Base-by-base conservation (phyloP, 2,888 invertebrate genomes). In the Dugesia japonica region DNA sequence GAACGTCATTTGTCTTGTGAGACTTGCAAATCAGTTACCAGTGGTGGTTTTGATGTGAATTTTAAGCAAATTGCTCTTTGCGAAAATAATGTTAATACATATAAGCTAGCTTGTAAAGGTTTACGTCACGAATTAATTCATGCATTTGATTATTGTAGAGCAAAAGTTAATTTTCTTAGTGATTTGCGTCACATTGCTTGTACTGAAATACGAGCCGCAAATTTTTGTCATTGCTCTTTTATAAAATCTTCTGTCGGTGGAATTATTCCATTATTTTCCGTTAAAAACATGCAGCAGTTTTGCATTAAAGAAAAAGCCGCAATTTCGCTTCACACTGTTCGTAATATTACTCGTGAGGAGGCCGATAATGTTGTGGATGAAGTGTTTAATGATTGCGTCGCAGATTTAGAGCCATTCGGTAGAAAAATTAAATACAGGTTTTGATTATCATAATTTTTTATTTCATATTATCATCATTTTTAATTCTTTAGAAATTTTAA, bases 101-200 rank as follows among this genome's bases (percentile, higher is more conserved):
- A 78, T 28, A 76, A 73, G 42, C 78, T 79, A 0, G 80, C 80
- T 33, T 84, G 84, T 79, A 82, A 81, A 26, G 90, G 92, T 0
- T 83, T 95, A 71, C 89, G 90, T 0, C 95, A 95, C 81, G 95
- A 95, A 85, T 88, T 95, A 88, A 90, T 94, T 72, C 95, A 95
- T 83, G 94, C 94, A 91, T 94, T 92, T 82, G 95, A 95, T 84
- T 91, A 89, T 82, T 95, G 95, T 83, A 88, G 89, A 71, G 91
- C 92, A 80, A 88, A 94, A 72, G 83, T 94, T 77, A 90, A 95
- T 85, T 92, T 93, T 81, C 89, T 88, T 80, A 92, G 94, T 83
- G 87, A 72, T 13, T 33, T 92, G 79, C 90, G 93, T 79, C 95
- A 95, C 84, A 85, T 95, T 77, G 94, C 94, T 0, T 95, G 95